Evolutionary conservation across 1,140 invertebrate species (phyloP).

Genomic region (Acromyrmex echinatior): DNA sequence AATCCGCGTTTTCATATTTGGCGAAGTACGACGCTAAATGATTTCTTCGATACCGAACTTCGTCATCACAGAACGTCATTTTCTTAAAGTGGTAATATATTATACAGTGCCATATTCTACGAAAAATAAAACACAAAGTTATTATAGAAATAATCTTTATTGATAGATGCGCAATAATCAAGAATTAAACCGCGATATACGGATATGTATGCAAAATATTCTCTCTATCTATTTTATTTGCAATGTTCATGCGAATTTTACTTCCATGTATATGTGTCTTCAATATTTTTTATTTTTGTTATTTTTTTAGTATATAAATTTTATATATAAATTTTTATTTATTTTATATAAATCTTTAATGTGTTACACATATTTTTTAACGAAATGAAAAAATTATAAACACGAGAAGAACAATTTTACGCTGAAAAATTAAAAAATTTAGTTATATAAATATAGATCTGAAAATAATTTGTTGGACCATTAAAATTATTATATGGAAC

Average conservation of each 20-base stretch:
- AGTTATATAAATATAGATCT: no score
- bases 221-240: not conserved
- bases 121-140: conserved; percentile 23
- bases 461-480: no score
- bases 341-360: conserved; percentile 2
- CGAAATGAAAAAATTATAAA: no score
- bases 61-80: not conserved
- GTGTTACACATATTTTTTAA: no score
- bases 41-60: not conserved
- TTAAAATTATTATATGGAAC: no score
- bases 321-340: not conserved
- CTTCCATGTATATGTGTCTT: no score
- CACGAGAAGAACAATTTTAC: no score
- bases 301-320: not conserved
- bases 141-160: conserved; percentile 7
- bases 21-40: not conserved
- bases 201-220: not conserved
- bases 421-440: no score
- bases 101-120: not conserved
- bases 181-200: not conserved
- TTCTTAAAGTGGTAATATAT: not conserved
- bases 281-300: not conserved
- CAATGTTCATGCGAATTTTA: not conserved
- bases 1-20: conserved; percentile 41
- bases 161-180: not conserved